Evolutionary conservation across 2,888 invertebrate genomes (phyloP).

Genomic region (Heliconius ismenius): DNA sequence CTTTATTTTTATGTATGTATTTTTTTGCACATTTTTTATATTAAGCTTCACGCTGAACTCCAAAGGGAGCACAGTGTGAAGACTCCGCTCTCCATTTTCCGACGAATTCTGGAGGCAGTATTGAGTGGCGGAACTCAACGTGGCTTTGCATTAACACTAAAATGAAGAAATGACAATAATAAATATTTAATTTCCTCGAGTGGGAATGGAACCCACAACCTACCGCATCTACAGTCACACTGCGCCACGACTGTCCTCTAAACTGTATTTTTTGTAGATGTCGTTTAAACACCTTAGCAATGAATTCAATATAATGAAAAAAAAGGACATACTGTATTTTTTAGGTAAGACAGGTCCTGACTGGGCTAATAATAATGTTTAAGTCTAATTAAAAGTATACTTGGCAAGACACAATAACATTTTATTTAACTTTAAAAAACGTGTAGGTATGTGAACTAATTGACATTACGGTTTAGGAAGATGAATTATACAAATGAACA

Average conservation of each 20-base stretch:
- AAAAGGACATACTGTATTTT: not conserved
- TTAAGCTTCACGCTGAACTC: too few species aligned
- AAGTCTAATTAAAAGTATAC: constrained; percentile 13
- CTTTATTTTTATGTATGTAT: not conserved
- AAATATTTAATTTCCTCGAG: too few species aligned
- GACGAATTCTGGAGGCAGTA: too few species aligned
- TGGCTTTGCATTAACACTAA: too few species aligned
- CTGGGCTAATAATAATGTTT: not conserved
- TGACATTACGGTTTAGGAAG: constrained; percentile 39
- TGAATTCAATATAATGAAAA: not conserved
- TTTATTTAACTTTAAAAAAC: constrained; percentile 3
- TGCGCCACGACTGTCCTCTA: too few species aligned
- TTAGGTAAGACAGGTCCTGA: not conserved
- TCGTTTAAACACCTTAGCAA: not conserved
- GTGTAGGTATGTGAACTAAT: constrained; percentile 7
- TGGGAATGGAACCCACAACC: too few species aligned
- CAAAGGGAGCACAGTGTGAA: too few species aligned
- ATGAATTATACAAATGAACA: constrained; percentile 40
- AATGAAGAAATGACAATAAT: too few species aligned
- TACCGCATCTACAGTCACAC: too few species aligned
- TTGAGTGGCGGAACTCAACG: too few species aligned
- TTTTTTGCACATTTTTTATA: too few species aligned
- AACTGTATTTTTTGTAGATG: not conserved
- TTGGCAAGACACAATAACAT: constrained; percentile 19
- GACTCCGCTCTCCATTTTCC: too few species aligned